phyloP scores from a whole-genome alignment of 1,140 invertebrate species.

The Drosophila azteca region DNA sequence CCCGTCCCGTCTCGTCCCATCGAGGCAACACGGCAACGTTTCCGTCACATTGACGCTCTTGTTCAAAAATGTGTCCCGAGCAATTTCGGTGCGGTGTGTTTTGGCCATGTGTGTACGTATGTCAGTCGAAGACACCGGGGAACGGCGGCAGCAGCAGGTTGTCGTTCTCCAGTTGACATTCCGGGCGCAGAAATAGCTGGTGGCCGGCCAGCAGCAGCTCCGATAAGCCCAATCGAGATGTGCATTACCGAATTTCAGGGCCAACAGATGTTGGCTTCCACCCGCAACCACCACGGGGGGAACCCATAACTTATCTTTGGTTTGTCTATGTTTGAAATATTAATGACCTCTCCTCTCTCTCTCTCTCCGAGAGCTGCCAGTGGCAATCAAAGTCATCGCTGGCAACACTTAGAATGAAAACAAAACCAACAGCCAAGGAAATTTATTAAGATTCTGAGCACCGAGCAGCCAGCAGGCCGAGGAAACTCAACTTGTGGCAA shows the following conservation, averaged over 20 bases:
- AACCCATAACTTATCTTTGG: conserved; percentile 75
- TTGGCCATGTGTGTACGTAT: conserved; percentile 38
- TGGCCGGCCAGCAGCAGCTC: not conserved
- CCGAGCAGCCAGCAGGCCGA: conserved; percentile 2
- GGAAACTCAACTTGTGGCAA: conserved; percentile 58
- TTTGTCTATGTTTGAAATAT: conserved; percentile 74
- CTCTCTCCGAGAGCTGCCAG: not conserved
- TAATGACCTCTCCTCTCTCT: conserved; percentile 58
- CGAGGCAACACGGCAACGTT: conserved; percentile 53
- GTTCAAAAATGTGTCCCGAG: conserved; percentile 44
- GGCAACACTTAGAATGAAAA: conserved; percentile 76
- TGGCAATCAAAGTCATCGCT: conserved; percentile 55
- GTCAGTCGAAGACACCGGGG: conserved; percentile 36
- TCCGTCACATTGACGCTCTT: conserved; percentile 71
- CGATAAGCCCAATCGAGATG: conserved; percentile 45
- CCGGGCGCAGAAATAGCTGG: conserved; percentile 2
- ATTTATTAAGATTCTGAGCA: conserved; percentile 71
- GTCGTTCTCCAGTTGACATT: conserved; percentile 61
- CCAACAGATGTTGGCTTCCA: conserved; percentile 38
- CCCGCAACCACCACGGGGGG: conserved; percentile 8
- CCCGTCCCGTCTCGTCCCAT: conserved; percentile 15
- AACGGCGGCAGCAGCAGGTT: conserved; percentile 24
- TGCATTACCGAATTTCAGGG: conserved; percentile 47
- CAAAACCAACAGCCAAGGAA: conserved; percentile 35
- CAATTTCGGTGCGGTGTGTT: conserved; percentile 50